These are phyloP conservation scores for Ceratina australensis DNA, from an alignment of 1,140 invertebrate genomes.

Conservation along the genomic window DNA sequence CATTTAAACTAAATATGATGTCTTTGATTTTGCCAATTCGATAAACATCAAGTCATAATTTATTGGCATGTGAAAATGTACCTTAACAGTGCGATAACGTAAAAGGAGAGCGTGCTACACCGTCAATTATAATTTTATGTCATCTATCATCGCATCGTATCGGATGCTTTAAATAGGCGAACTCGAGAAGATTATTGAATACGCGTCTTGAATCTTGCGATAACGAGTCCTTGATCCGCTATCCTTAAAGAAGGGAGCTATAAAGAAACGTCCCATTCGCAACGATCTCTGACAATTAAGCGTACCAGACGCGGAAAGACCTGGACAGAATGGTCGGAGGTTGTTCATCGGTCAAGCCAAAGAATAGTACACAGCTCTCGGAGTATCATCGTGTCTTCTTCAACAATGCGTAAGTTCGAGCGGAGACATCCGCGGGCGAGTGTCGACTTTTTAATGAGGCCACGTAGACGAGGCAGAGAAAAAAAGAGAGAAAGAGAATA, in stretches of 20 bases:
- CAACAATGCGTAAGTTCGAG: slow-evolving; percentile 41
- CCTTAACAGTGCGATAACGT: no score
- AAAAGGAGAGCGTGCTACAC: no score
- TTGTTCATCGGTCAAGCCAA: slow-evolving; percentile 18
- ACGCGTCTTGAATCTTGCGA: neutral
- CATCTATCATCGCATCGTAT: no score
- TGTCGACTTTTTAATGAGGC: slow-evolving; percentile 58
- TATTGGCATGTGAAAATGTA: no score
- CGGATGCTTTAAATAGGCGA: no score
- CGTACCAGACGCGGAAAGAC: neutral
- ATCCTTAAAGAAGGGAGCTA: neutral
- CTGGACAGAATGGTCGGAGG: neutral
- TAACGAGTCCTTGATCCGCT: neutral
- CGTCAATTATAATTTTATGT: no score
- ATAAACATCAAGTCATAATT: no score
- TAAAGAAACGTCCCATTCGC: neutral
- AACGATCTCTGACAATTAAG: neutral
- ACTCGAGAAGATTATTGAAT: no score
- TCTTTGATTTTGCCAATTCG: no score
- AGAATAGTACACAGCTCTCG: slow-evolving; percentile 2
- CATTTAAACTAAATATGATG: no score
- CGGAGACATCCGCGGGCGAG: slow-evolving; percentile 47
- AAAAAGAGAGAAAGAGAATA: slow-evolving; percentile 13
- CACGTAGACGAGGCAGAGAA: slow-evolving; percentile 43
- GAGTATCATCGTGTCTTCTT: slow-evolving; percentile 23